Base-by-base conservation (phyloP, 2,888 invertebrate genomes). In the Melikaiella ostensackeni region DNA sequence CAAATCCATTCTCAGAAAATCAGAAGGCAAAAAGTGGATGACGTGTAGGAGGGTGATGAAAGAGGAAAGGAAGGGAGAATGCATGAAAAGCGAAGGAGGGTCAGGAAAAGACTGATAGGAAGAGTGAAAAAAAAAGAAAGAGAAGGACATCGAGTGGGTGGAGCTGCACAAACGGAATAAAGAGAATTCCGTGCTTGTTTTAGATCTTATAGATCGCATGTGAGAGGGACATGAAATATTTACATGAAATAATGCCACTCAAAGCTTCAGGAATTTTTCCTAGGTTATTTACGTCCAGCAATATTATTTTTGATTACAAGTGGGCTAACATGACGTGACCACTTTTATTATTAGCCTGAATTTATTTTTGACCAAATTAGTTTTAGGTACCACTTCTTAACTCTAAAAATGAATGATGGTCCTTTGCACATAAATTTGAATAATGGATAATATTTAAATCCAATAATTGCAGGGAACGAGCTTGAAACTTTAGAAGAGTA, bases 91-190 rank as follows among this genome's bases (percentile, higher is more conserved):
- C 66, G 59, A 62, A 24, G 63, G 24, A 57, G 61, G 70, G 70
- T 70, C 70, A 70, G 70, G 70, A 50, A 70, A 70, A 50, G 70
- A 70, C 62, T 74, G 73, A 57, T 77, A 80, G 78, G 75, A 75
- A 78, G 42, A 78, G 77, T 66, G 81, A 79, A 63, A 55, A 78
- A 61, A 76, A 75, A n/a, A 42, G 33, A 24, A 70, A 27, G 50
- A 50, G 79, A 62, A 74, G 55, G 50, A 78, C 46, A 55, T 76
- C 73, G 79, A 79, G 57, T 59, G n/a, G 76, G 75, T 50, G 59
- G 75, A 70, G 70, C 8, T 46, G 30, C 7, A n/a, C 70, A 70
- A 70, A 70, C 11, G 46, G 50, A 70, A 70, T 66, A 50, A 70
- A 70, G 70, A 33, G 70, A 50, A 70, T 70, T 46, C 24, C 50